phyloP scores from a whole-genome alignment of 2,888 invertebrate genomes.

The Pristionchus maxplancki region DNA sequence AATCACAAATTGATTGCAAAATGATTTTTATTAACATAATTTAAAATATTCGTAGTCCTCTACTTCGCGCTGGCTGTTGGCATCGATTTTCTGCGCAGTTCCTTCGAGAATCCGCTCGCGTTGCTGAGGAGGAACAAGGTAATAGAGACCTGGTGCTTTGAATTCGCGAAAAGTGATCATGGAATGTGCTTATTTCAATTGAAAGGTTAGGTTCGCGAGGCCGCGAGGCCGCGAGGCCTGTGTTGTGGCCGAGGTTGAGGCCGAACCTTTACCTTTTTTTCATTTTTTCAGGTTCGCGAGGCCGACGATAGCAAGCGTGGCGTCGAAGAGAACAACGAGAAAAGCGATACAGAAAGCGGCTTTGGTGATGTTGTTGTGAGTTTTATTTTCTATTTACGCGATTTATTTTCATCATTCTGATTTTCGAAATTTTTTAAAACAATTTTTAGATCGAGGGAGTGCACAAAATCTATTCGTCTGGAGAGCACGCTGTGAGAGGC shows the following conservation, averaged over 20 bases:
- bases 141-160: too few species aligned
- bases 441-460: background rate
- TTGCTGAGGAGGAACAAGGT: background rate
- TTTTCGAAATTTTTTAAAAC: background rate
- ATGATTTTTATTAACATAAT: background rate
- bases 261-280: too few species aligned
- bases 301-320: background rate
- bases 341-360: background rate
- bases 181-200: too few species aligned
- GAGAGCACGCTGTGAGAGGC: constrained; percentile 72
- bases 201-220: too few species aligned
- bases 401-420: background rate
- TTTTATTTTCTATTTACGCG: background rate
- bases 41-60: background rate
- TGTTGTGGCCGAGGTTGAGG: too few species aligned
- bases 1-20: background rate
- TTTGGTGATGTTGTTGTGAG: background rate
- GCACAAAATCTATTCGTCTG: constrained; percentile 15
- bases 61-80: background rate
- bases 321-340: background rate
- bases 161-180: too few species aligned
- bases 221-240: too few species aligned
- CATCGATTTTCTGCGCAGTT: background rate
- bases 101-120: constrained; percentile 3
- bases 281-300: background rate